These are phyloP conservation scores for Scomber japonicus DNA, from an alignment of 2,113 vertebrate genomes.

Conservation along the genomic window DNA sequence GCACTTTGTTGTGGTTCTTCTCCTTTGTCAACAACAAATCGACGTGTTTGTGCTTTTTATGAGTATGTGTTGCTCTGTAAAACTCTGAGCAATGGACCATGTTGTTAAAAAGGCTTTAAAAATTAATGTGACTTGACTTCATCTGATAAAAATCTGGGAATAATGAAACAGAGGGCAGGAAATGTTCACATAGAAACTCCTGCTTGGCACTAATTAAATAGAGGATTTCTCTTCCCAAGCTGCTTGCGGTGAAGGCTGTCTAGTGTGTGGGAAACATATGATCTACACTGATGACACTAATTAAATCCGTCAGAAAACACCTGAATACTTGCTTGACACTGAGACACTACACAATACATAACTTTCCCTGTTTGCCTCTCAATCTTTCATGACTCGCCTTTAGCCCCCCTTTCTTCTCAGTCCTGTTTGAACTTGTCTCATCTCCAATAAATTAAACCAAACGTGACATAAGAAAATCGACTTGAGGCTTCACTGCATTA, in stretches of 20 bases:
- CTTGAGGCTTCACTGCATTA: not conserved
- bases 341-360: conserved; percentile 12
- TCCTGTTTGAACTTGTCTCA: conserved; percentile 26
- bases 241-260: not conserved
- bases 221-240: not conserved
- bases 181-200: not conserved
- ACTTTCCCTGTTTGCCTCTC: not conserved
- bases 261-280: conserved; percentile 13
- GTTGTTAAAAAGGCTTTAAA: conserved; percentile 43
- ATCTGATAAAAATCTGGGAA: conserved; percentile 41
- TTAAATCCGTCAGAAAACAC: conserved; percentile 17
- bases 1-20: conserved; percentile 6
- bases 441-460: conserved; percentile 15
- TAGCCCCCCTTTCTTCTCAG: conserved; percentile 15
- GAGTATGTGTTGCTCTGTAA: conserved; percentile 27
- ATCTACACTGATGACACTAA: too few relatives aligned
- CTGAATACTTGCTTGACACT: conserved; percentile 19
- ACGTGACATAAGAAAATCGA: conserved; percentile 10
- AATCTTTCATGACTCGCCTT: not conserved
- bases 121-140: conserved; percentile 31
- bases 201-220: not conserved
- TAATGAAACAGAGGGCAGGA: not conserved
- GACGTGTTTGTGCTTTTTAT: conserved; percentile 35
- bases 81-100: conserved; percentile 19
- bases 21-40: conserved; percentile 8